Conservation (phyloP, 2,888 invertebrate genomes). For the Opisthograptis luteolata region DNA sequence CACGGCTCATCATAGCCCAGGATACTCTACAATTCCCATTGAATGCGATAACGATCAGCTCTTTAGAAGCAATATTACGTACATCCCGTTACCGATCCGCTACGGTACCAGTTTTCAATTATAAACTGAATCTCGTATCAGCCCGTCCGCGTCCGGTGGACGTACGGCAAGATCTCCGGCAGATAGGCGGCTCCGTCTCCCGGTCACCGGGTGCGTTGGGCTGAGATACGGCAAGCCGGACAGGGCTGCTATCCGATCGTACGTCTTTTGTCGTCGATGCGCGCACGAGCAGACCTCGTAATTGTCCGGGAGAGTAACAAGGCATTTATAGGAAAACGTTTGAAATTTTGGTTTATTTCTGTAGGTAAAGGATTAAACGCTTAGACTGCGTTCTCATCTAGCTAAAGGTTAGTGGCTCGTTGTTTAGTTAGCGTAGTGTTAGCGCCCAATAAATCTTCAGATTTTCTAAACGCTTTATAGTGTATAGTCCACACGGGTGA, state of each 20-base stretch:
- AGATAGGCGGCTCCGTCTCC: constrained; percentile 3
- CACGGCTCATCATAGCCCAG: not conserved
- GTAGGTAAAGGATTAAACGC: too few species aligned
- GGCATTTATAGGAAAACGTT: too few species aligned
- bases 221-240: not conserved
- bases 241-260: not conserved
- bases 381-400: too few species aligned
- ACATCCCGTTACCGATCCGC: not conserved
- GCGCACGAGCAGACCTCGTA: too few species aligned
- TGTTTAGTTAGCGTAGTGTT: too few species aligned
- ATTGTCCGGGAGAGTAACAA: too few species aligned
- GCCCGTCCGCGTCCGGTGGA: not conserved
- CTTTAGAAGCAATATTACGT: not conserved
- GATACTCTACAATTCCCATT: not conserved
- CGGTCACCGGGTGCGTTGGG: not conserved
- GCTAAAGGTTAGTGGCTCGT: too few species aligned
- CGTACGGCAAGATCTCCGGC: not conserved
- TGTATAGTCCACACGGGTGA: too few species aligned
- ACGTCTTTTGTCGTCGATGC: constrained; percentile 3
- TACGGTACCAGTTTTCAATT: constrained; percentile 17
- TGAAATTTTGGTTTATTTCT: too few species aligned
- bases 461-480: too few species aligned
- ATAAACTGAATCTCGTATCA: constrained; percentile 4
- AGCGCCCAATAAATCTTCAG: too few species aligned
- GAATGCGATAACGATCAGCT: not conserved